Evolutionary conservation across 1,140 invertebrate genomes (phyloP).

Genomic region (Tetranychus urticae): DNA sequence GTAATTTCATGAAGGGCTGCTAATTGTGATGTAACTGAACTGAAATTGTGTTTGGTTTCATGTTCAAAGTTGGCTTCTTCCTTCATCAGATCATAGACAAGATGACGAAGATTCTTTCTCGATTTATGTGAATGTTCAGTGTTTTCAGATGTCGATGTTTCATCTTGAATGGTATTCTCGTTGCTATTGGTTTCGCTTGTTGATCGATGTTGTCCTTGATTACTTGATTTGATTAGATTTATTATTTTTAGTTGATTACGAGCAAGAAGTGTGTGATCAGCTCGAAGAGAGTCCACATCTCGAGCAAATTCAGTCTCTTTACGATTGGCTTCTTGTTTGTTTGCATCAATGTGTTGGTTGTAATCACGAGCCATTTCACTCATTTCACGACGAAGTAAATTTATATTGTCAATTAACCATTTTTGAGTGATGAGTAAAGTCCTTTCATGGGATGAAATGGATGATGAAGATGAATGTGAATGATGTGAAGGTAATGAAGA

Average conservation of each 20-base stretch:
- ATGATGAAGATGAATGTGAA: background rate
- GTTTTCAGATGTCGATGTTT: background rate
- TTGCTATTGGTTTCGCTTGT: background rate
- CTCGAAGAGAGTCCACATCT: constrained; percentile 1
- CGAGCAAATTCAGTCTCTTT: background rate
- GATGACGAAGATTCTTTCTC: background rate
- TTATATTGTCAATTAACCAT: constrained; percentile 11
- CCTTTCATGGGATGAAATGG: background rate
- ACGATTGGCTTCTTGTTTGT: background rate
- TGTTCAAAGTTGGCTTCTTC: constrained; percentile 2
- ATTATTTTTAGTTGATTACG: constrained; percentile 8
- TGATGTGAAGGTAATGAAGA: background rate
- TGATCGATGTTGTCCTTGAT: background rate
- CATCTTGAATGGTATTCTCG: background rate
- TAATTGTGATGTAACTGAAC: constrained; percentile 4
- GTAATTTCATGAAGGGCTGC: constrained; percentile 5
- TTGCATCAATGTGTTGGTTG: background rate
- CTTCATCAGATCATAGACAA: background rate
- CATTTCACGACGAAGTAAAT: constrained; percentile 6
- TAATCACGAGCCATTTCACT: constrained; percentile 5
- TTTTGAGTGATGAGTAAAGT: constrained; percentile 10
- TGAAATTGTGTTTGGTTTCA: constrained; percentile 2
- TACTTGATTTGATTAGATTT: constrained; percentile 2
- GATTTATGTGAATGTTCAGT: background rate
- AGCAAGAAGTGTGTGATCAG: constrained; percentile 4